Base-by-base conservation (phyloP, 2,888 invertebrate species). In the Stramonita haemastoma region DNA sequence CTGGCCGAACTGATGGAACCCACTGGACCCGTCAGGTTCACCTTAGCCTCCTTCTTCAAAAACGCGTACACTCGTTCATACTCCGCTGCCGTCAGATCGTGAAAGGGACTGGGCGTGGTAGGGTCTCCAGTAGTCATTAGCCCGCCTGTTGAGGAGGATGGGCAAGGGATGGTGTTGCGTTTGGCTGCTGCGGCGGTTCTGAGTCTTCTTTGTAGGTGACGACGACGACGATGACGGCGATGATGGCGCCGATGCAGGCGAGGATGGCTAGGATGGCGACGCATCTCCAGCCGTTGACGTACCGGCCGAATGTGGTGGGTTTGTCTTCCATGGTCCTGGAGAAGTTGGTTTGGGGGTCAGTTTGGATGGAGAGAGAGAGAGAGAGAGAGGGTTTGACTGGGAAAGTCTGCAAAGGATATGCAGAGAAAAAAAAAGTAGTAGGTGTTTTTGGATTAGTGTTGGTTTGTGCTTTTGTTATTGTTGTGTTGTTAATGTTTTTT, bases 61-160 rank as follows among this genome's bases (percentile, higher is more conserved):
- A 89, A 93, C 15, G 88, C 32, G 79, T 91, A 86, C 17, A 93
- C 15, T 6, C 89, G 90, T 29, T 85, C 15, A 1, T 92, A 90
- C 88, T 93, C 93, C 0, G 87, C 87, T n/a, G 89, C 83, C 4
- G 93, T 93, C 32, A 93, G 90, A 84, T 93, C 93, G 66, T 91
- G 91, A 86, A 93, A 93, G 1, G 93, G 92, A 11, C 92, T 90
- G 0, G 93, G 93, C 17, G 89, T 90, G 19, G 90, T 84, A 0
- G 92, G 91, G 83, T 93, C 92, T 1, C 86, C 89, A 4, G 36
- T 36, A 0, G 87, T 87, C 77, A 73, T 46, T 73, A 87, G 56
- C 8, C 87, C 87, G 0, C 87, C 87, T 19, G 13, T 34, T n/a
- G n/a, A n/a, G 29, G 29, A 8, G 17, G n/a, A 0, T 15, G 79